phyloP scores from a whole-genome alignment of 92 coral and sea anemone genomes.

The Montipora capitata region DNA sequence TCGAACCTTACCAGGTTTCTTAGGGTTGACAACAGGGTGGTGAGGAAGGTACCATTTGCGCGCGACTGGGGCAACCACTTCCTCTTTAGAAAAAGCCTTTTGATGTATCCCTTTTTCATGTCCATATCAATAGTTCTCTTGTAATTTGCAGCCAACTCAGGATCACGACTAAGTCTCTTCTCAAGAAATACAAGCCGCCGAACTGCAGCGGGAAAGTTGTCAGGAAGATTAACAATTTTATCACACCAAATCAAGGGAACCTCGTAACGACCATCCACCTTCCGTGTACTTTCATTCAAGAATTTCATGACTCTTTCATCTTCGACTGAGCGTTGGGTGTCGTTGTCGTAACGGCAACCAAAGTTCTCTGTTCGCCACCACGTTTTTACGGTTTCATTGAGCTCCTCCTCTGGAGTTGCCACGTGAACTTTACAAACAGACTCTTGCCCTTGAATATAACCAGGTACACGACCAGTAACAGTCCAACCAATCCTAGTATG shows the following conservation, averaged over 20 bases:
- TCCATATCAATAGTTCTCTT: slow-evolving; percentile 48
- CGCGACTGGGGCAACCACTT: slow-evolving; percentile 18
- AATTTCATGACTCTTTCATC: slow-evolving; percentile 49
- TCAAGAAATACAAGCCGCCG: no score
- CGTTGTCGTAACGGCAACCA: slow-evolving; percentile 47
- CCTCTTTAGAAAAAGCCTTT: slow-evolving; percentile 45
- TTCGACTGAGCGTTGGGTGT: slow-evolving; percentile 56
- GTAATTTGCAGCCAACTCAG: slow-evolving; percentile 24
- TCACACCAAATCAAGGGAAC: no score
- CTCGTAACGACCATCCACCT: no score
- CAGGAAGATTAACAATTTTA: no score
- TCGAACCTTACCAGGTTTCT: slow-evolving; percentile 67
- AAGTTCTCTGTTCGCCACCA: no score
- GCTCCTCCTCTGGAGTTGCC: no score
- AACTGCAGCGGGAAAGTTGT: no score
- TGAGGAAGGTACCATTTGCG: slow-evolving; percentile 29
- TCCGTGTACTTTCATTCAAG: no score
- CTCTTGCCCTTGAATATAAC: slow-evolving; percentile 22
- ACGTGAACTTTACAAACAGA: slow-evolving; percentile 20
- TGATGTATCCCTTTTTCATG: slow-evolving; percentile 67
- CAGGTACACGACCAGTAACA: no score
- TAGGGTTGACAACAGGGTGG: slow-evolving; percentile 36
- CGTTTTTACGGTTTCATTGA: no score
- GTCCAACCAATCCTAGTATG: no score
- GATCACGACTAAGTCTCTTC: no score